phyloP scores from a whole-genome alignment of 2,113 vertebrate species.

The Plestiodon gilberti region DNA sequence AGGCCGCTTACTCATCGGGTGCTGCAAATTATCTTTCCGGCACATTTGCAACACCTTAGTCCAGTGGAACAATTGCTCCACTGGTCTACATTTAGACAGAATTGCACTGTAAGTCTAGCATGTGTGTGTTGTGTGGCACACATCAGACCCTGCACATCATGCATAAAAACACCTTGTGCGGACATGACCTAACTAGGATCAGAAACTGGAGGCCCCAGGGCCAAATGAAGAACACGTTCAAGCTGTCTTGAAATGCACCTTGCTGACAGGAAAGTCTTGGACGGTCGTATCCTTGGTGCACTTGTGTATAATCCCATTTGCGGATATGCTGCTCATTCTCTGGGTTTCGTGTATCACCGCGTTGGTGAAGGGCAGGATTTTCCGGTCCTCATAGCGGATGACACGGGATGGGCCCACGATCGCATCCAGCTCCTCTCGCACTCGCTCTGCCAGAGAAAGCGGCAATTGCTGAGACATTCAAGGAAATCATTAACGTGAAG shows the following conservation, averaged over 20 bases:
- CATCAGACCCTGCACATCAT: background rate
- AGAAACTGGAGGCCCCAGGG: too few species aligned
- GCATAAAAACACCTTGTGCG: too few species aligned
- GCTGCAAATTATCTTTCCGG: too few species aligned
- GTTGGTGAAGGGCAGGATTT: background rate
- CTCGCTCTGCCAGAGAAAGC: background rate
- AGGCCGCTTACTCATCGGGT: too few species aligned
- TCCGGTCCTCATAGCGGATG: slow-evolving; percentile 1
- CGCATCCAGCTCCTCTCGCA: slow-evolving; percentile 16
- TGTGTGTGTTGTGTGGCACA: background rate
- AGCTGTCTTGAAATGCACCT: background rate
- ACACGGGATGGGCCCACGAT: background rate
- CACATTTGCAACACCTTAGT: too few species aligned
- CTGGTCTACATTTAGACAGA: too few species aligned
- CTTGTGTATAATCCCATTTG: background rate
- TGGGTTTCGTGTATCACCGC: slow-evolving; percentile 21
- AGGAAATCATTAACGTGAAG: background rate
- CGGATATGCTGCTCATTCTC: background rate
- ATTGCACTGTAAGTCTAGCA: too few species aligned
- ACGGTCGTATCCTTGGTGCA: background rate
- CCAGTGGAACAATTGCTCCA: too few species aligned
- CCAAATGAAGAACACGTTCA: too few species aligned
- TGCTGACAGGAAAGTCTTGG: background rate
- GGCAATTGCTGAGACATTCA: background rate
- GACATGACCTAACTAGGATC: too few species aligned